A percentile compares a stretch with the other conserved stretches of the same genome.
Conservation (phyloP, 2,113 vertebrate species). For the Nannospalax galili region DNA sequence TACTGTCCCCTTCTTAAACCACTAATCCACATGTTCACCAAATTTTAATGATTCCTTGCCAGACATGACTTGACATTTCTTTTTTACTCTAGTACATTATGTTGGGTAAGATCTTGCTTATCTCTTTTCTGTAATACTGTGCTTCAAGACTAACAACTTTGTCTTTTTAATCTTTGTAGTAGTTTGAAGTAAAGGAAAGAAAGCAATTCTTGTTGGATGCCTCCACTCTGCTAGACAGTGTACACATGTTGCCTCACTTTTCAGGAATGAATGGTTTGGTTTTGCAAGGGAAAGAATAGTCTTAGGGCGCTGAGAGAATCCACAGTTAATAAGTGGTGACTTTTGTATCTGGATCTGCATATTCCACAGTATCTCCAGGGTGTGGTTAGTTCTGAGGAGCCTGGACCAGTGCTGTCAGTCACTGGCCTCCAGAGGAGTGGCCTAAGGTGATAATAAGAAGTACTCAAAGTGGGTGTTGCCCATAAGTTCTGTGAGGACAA, state of each 20-base stretch:
- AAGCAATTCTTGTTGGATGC: not conserved
- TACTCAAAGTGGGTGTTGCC: not conserved
- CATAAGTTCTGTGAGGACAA: not conserved
- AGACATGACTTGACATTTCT: not conserved
- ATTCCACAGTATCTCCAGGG: not conserved
- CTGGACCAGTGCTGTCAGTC: not conserved
- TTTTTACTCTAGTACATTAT: not conserved
- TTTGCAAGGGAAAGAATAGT: not conserved
- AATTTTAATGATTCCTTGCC: not conserved
- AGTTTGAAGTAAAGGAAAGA: not conserved
- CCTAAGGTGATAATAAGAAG: not conserved
- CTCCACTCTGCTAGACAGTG: not conserved
- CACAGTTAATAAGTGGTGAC: not conserved
- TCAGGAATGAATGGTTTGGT: not conserved
- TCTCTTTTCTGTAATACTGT: not conserved
- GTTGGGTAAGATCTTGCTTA: not conserved
- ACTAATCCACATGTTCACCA: not conserved
- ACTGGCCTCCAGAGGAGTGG: not conserved
- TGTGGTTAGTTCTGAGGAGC: not conserved
- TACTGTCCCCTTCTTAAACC: not conserved
- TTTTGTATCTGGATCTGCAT: not conserved
- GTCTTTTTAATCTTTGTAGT: not conserved
- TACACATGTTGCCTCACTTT: not conserved
- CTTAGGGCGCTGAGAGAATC: not conserved
- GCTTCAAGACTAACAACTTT: not conserved